Evolutionary conservation across 2,888 invertebrate species (phyloP).

Genomic region (Drosophila seclusa): DNA sequence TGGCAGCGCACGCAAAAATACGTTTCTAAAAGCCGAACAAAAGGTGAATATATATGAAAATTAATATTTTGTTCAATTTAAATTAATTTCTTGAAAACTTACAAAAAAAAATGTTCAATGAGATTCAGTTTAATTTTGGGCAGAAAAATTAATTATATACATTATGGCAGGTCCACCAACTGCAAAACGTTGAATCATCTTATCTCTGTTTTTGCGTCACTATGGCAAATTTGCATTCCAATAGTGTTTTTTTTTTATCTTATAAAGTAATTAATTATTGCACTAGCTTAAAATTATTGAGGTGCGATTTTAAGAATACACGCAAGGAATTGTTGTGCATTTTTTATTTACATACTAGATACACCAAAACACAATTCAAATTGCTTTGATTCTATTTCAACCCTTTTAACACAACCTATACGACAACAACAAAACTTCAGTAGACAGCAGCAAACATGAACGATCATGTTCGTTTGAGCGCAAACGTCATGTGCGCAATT

Average conservation of each 20-base stretch:
- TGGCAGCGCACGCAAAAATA: constrained; percentile 23
- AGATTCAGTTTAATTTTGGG: constrained; percentile 20
- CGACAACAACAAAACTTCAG: not conserved
- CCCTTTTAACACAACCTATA: constrained; percentile 6
- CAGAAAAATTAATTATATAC: constrained; percentile 3
- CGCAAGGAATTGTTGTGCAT: not conserved
- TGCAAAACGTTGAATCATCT: constrained; percentile 1
- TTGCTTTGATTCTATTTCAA: not conserved
- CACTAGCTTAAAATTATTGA: not conserved
- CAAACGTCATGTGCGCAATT: constrained; percentile 19
- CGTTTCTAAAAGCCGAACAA: not conserved
- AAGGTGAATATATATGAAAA: constrained; percentile 67
- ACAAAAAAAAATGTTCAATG: constrained; percentile 5
- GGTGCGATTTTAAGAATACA: not conserved
- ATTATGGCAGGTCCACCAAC: not conserved
- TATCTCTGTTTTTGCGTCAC: not conserved
- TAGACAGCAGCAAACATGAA: constrained; percentile 37
- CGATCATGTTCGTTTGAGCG: constrained; percentile 46
- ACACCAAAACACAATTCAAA: not conserved
- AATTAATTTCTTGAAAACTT: constrained; percentile 25
- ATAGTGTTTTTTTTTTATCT: not conserved
- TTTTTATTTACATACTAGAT: not conserved
- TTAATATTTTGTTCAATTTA: constrained; percentile 5
- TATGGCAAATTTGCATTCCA: not conserved
- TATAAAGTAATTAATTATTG: not conserved